These are phyloP conservation scores for Xylophagus ater DNA, from an alignment of 2,888 invertebrate genomes.

Conservation along the genomic window DNA sequence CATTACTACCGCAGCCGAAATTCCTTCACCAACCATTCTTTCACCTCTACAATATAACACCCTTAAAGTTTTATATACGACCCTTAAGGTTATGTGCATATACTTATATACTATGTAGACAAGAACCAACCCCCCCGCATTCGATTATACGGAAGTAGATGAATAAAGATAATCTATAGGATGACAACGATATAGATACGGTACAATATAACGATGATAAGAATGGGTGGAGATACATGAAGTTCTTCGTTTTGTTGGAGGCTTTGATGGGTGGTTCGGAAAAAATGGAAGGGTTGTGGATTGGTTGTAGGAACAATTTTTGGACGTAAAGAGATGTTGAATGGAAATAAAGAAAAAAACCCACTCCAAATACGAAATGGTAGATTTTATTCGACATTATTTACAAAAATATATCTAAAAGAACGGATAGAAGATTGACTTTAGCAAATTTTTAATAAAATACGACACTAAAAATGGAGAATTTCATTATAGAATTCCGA, in stretches of 20 bases:
- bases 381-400: constrained; percentile 16
- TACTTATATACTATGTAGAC: constrained; percentile 2
- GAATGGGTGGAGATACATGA: background rate
- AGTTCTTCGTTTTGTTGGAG: too few relatives aligned
- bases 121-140: too few relatives aligned
- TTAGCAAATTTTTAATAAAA: constrained; percentile 27
- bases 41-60: too few relatives aligned
- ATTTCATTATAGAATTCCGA: constrained; percentile 23
- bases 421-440: constrained; percentile 24
- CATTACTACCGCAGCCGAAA: constrained; percentile 4
- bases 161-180: too few relatives aligned
- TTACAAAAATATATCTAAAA: constrained; percentile 20
- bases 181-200: constrained; percentile 9
- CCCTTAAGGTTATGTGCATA: constrained; percentile 17
- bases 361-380: constrained; percentile 18
- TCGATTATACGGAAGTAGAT: too few relatives aligned
- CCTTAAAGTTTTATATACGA: constrained; percentile 2
- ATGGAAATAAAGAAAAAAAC: constrained; percentile 11
- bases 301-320: background rate
- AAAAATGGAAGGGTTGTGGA: background rate
- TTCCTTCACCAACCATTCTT: constrained; percentile 3
- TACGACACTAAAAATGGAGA: constrained; percentile 26
- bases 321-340: background rate
- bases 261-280: background rate
- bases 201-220: background rate